Evolutionary conservation across 2,113 vertebrate genomes (phyloP).

Genomic region (Bubalus kerabau): DNA sequence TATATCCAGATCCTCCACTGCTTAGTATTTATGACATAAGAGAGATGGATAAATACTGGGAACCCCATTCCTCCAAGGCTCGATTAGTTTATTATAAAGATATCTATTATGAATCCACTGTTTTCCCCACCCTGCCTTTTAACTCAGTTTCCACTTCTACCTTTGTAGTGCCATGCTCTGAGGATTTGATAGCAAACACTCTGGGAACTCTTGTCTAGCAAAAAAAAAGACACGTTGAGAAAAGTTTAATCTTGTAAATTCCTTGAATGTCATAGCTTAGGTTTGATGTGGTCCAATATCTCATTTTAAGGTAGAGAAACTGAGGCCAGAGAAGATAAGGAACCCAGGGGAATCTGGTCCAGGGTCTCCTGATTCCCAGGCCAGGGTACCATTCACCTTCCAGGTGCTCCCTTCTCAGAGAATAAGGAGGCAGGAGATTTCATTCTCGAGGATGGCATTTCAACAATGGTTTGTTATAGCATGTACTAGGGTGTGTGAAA

Average conservation of each 20-base stretch:
- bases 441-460: neutral
- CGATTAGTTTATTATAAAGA: neutral
- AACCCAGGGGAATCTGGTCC: accelerated
- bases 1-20: neutral
- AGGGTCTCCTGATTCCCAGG: neutral
- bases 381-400: accelerated
- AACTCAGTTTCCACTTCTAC: neutral
- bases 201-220: neutral
- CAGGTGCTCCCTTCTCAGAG: neutral
- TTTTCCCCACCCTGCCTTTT: neutral
- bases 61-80: neutral
- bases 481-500: neutral
- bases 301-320: neutral
- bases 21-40: neutral
- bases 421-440: neutral
- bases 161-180: neutral
- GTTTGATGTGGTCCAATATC: neutral
- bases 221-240: neutral
- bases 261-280: neutral
- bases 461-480: neutral
- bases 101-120: neutral
- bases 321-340: neutral
- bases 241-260: neutral
- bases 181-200: neutral
- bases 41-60: neutral